Conservation (phyloP, 2,113 vertebrate genomes). For the Chloroceryle aenea region DNA sequence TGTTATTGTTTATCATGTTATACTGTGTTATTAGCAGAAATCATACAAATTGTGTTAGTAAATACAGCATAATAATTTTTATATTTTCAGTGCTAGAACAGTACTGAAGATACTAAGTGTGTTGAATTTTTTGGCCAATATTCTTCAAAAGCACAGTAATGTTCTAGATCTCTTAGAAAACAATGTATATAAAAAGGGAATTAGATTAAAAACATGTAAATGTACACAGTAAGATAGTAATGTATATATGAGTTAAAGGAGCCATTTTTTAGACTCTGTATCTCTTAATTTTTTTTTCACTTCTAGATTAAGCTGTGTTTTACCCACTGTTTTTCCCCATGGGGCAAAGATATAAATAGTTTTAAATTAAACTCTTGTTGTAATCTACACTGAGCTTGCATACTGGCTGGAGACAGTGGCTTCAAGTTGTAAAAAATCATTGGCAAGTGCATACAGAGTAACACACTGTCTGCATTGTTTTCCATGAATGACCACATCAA, state of each 20-base stretch:
- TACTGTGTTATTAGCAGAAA: background rate
- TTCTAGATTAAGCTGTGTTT: background rate
- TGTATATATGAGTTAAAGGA: background rate
- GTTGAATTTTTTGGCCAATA: no score
- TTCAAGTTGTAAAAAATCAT: background rate
- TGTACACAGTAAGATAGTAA: background rate
- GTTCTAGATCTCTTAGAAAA: background rate
- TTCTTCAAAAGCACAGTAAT: background rate
- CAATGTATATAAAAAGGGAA: background rate
- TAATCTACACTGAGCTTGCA: background rate
- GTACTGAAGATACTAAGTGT: background rate
- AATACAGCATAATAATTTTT: background rate
- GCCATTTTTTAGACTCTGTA: accelerated
- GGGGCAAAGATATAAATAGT: background rate
- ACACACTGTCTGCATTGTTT: constrained; percentile 18
- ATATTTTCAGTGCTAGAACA: background rate
- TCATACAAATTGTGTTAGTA: background rate
- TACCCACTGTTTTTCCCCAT: background rate
- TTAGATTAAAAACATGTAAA: background rate
- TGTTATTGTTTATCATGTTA: background rate
- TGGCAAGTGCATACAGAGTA: background rate
- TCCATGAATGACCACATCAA: background rate
- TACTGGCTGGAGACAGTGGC: background rate
- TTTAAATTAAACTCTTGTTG: background rate
- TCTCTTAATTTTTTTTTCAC: background rate